Evolutionary conservation across 2,113 vertebrate genomes (phyloP).

Genomic region (Sitta europaea): DNA sequence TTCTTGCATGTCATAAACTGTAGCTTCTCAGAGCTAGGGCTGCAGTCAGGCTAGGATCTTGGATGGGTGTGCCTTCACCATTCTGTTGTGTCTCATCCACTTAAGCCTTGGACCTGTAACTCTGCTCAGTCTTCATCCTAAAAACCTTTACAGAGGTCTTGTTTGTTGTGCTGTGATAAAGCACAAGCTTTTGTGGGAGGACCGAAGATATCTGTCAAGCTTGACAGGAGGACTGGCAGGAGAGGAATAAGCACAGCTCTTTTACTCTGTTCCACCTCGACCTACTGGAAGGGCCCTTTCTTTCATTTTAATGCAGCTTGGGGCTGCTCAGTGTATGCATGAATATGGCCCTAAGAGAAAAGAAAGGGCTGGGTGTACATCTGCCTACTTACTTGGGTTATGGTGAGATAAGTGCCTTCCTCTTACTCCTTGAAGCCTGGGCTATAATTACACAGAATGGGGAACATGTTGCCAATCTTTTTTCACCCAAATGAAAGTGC

Average conservation of each 20-base stretch:
- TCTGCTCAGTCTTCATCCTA: not conserved
- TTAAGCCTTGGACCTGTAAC: not conserved
- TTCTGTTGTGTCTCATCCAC: not conserved
- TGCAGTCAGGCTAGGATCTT: not conserved
- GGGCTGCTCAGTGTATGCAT: not conserved
- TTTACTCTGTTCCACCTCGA: not conserved
- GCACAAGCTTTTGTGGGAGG: accelerated
- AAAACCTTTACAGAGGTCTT: not conserved
- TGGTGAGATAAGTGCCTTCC: not conserved
- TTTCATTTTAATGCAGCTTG: not conserved
- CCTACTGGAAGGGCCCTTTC: not conserved
- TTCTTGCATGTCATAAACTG: not conserved
- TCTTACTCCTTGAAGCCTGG: not conserved
- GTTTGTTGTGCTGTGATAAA: not conserved
- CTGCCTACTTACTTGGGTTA: not conserved
- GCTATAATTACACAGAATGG: not conserved
- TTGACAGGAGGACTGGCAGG: not conserved
- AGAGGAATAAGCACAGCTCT: not conserved
- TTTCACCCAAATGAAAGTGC: not conserved
- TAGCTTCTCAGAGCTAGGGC: not conserved
- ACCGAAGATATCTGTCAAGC: not conserved
- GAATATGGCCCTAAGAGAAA: not conserved
- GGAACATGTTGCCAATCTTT: not conserved
- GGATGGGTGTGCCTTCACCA: accelerated
- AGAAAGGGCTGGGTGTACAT: not conserved